Conservation (phyloP, 2,888 invertebrate genomes). For the Julus scanicus region DNA sequence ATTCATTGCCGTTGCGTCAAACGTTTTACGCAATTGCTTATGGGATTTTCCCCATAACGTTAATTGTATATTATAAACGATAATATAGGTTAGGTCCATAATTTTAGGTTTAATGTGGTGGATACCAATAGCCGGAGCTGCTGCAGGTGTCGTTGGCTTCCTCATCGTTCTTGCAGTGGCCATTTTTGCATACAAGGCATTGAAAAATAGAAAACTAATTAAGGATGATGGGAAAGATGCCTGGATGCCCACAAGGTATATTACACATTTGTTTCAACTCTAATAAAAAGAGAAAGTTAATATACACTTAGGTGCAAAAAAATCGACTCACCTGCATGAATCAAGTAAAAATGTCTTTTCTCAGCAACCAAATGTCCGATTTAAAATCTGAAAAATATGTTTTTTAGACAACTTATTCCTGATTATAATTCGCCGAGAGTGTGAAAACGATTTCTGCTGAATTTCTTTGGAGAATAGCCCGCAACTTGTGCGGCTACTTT, state of each 20-base stretch:
- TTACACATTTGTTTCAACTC: background rate
- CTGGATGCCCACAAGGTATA: background rate
- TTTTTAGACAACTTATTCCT: too few species aligned
- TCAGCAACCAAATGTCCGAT: too few species aligned
- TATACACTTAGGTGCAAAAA: too few species aligned
- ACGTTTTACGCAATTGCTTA: background rate
- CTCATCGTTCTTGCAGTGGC: background rate
- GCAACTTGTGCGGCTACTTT: too few species aligned
- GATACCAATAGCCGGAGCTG: constrained; percentile 11
- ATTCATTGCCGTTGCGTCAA: background rate
- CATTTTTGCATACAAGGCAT: background rate
- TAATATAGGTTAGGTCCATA: background rate
- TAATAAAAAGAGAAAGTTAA: too few species aligned
- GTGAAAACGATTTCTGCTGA: too few species aligned
- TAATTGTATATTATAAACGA: background rate
- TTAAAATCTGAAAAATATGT: too few species aligned
- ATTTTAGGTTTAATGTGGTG: constrained; percentile 16
- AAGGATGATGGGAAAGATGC: background rate
- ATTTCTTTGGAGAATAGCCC: too few species aligned
- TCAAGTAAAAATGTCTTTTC: too few species aligned
- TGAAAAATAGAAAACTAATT: background rate
- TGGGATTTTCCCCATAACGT: background rate
- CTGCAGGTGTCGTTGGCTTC: constrained; percentile 12
- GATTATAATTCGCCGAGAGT: too few species aligned
- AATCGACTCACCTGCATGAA: too few species aligned